Conservation (phyloP, 1,140 invertebrate genomes). For the Hydropsyche tenuis region DNA sequence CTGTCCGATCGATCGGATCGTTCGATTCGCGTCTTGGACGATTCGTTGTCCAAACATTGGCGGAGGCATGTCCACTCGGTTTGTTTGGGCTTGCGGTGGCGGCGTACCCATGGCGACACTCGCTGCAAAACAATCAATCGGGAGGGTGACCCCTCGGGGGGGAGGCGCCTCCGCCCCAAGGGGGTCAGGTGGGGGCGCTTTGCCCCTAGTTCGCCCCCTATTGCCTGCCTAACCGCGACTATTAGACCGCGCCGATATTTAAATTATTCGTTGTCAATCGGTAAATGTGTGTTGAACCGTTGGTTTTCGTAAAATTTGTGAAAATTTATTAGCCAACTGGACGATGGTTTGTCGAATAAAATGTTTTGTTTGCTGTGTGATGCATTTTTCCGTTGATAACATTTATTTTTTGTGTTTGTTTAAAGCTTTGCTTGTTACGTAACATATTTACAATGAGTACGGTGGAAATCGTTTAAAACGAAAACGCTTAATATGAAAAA, state of each 20-base stretch:
- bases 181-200: no score
- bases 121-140: constrained; percentile 46
- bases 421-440: no score
- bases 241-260: constrained; percentile 42
- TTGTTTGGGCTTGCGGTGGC: constrained; percentile 9
- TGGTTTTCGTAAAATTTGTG: background rate
- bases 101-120: constrained; percentile 38
- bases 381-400: no score
- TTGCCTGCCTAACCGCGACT: background rate
- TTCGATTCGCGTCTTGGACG: no score
- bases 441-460: no score
- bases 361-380: no score
- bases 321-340: background rate
- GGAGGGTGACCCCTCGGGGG: background rate
- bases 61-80: background rate
- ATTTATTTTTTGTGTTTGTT: no score
- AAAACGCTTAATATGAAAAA: no score
- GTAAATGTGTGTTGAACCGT: background rate
- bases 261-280: constrained; percentile 45
- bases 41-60: no score
- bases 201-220: background rate
- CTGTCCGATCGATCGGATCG: no score
- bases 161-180: no score
- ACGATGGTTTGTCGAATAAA: background rate
- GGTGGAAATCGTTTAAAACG: no score